Conservation (phyloP, 2,797 vertebrate species). For the Liasis olivaceus region DNA sequence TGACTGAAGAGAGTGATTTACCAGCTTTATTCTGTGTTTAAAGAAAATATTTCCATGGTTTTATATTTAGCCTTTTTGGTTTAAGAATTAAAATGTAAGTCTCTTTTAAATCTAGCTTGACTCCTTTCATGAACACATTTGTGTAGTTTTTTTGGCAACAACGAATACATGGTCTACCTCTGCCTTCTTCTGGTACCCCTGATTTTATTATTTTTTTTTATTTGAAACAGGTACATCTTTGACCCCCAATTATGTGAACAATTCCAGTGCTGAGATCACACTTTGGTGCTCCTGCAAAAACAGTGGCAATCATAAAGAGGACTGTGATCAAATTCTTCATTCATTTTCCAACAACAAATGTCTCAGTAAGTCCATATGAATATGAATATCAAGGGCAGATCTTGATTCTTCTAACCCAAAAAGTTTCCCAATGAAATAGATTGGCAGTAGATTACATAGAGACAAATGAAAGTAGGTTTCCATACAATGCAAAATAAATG, state of each 20-base stretch:
- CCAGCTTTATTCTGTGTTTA: neutral
- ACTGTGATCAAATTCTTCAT: conserved; percentile 84
- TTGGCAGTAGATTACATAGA: neutral
- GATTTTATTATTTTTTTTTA: conserved; percentile 21
- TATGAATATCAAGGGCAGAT: neutral
- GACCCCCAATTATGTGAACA: conserved; percentile 95
- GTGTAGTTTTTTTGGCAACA: neutral
- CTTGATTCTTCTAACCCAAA: neutral
- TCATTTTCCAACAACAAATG: conserved; percentile 91
- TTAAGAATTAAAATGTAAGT: neutral
- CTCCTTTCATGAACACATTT: neutral
- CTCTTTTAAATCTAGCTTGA: neutral
- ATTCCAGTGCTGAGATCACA: conserved; percentile 84
- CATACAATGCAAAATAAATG: neutral
- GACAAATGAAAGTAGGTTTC: neutral
- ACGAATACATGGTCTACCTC: no score
- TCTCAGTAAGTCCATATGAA: conserved; percentile 84
- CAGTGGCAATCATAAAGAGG: conserved; percentile 91
- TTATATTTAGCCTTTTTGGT: neutral
- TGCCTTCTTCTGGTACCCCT: neutral
- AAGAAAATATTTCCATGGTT: neutral
- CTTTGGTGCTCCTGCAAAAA: conserved; percentile 92
- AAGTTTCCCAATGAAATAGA: neutral
- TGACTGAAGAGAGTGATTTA: neutral
- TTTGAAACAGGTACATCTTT: conserved; percentile 86